Conservation (phyloP, 2,797 vertebrate genomes). For the Podarcis siculus region DNA sequence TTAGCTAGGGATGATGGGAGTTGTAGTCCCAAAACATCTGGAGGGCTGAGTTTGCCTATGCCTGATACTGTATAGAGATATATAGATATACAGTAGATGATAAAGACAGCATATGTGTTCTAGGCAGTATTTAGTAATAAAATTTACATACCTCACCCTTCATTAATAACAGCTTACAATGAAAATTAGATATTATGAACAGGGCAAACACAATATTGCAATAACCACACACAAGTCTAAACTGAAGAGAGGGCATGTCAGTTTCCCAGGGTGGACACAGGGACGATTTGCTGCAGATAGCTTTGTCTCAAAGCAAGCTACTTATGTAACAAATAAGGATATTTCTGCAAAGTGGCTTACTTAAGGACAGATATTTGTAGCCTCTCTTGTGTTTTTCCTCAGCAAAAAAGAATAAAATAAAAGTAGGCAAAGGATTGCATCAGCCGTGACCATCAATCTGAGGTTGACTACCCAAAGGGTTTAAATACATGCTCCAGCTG, state of each 20-base stretch:
- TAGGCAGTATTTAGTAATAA: not conserved
- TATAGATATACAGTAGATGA: too few species aligned
- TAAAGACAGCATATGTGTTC: too few species aligned
- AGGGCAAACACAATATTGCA: not conserved
- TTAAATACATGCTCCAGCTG: not conserved
- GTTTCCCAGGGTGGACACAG: not conserved
- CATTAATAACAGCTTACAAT: not conserved
- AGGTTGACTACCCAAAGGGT: not conserved
- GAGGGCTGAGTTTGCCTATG: too few species aligned
- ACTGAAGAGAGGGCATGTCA: not conserved
- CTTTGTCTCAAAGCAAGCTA: not conserved
- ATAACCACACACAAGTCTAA: not conserved
- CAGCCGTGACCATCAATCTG: not conserved
- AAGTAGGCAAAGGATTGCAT: not conserved
- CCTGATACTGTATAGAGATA: not conserved
- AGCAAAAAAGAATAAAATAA: not conserved
- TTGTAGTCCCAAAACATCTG: too few species aligned
- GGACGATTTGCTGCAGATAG: not conserved
- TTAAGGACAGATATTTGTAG: not conserved
- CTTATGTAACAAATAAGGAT: not conserved
- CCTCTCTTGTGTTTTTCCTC: not conserved
- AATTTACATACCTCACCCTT: too few species aligned
- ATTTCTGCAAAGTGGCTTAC: not conserved
- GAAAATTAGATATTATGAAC: not conserved
- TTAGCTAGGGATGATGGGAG: too few species aligned